Conservation (phyloP, 2,888 invertebrate species). For the Brachyptera risi region DNA sequence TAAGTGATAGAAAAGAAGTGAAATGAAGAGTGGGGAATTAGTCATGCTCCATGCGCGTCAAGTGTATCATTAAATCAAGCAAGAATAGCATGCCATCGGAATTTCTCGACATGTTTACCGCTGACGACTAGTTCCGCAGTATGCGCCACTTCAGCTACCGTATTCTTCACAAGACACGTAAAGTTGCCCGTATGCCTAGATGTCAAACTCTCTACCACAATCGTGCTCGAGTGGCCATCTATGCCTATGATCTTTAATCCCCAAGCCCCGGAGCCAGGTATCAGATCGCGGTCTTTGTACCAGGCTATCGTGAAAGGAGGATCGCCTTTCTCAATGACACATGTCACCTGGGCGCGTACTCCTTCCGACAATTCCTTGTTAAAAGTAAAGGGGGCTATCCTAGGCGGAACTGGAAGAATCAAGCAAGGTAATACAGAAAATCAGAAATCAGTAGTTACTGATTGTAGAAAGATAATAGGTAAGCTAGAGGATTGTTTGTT, state of each 20-base stretch:
- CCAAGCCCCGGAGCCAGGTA: slow-evolving; percentile 34
- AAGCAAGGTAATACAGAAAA: too few species aligned
- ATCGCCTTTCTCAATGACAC: slow-evolving; percentile 52
- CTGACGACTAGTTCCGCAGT: slow-evolving; percentile 53
- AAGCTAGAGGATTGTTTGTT: background rate
- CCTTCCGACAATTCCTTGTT: slow-evolving; percentile 36
- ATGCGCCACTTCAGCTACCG: slow-evolving; percentile 45
- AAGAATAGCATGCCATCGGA: background rate
- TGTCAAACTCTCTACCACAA: slow-evolving; percentile 40
- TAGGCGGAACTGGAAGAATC: slow-evolving; percentile 38
- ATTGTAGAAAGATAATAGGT: slow-evolving; percentile 18
- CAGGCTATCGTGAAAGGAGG: slow-evolving; percentile 44
- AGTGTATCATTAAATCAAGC: slow-evolving; percentile 12
- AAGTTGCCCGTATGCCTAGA: slow-evolving; percentile 48
- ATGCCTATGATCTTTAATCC: slow-evolving; percentile 37
- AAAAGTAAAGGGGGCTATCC: slow-evolving; percentile 39
- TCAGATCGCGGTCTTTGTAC: slow-evolving; percentile 41
- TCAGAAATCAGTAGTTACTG: slow-evolving; percentile 20
- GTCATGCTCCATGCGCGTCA: slow-evolving; percentile 1
- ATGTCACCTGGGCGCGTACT: slow-evolving; percentile 46
- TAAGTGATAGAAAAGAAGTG: slow-evolving; percentile 24
- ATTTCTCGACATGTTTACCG: slow-evolving; percentile 40
- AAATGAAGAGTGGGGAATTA: slow-evolving; percentile 12
- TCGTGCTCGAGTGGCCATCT: slow-evolving; percentile 40
- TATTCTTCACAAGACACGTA: slow-evolving; percentile 40